Evolutionary conservation across 2,113 vertebrate species (phyloP).

Genomic region (Isichthys henryi): DNA sequence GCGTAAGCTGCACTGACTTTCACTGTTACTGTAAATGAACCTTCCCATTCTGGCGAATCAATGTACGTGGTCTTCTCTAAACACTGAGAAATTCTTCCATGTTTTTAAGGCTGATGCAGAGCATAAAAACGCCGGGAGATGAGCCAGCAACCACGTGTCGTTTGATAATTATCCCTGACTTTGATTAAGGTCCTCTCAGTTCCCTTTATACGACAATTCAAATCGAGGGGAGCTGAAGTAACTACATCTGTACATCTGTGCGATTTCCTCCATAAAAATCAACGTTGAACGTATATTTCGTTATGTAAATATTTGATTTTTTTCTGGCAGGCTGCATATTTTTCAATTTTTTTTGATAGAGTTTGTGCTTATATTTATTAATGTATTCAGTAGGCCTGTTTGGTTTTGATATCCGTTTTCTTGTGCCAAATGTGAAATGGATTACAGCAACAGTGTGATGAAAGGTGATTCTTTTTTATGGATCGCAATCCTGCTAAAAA

Average conservation of each 20-base stretch:
- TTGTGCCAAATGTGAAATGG: slow-evolving; percentile 12
- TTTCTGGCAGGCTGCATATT: not conserved
- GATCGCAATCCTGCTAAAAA: not conserved
- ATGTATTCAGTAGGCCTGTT: not conserved
- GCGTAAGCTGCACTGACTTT: not conserved
- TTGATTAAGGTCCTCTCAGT: not conserved
- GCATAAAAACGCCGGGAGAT: not conserved
- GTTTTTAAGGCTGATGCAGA: not conserved
- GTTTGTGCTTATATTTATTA: not conserved
- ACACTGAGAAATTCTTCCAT: not conserved
- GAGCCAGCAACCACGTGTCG: not conserved
- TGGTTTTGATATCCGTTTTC: slow-evolving; percentile 4
- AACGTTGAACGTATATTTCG: not conserved
- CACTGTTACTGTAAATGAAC: not conserved
- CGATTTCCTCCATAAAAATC: not conserved
- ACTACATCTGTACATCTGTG: not conserved
- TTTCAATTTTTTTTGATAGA: not conserved
- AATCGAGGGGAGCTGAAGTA: not conserved
- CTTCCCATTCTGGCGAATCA: not conserved
- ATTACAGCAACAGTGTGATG: not conserved
- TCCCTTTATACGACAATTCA: not conserved
- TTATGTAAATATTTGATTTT: not conserved
- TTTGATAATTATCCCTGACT: not conserved
- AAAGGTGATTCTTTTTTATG: not conserved
- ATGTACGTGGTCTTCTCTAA: not conserved